phyloP scores from a whole-genome alignment of 2,113 vertebrate genomes.

The Peromyscus polionotus region DNA sequence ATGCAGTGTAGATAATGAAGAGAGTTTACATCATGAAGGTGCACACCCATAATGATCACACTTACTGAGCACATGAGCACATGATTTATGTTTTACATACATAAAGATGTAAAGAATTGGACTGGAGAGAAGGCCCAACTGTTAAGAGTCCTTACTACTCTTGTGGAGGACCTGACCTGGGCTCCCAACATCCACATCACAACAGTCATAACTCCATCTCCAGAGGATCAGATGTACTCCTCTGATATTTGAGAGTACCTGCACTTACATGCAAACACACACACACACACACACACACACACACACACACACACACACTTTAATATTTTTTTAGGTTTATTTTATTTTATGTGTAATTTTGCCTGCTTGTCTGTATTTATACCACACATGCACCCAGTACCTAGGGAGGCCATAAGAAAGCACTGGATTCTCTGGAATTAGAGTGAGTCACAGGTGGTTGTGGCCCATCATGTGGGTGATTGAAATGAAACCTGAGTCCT shows the following conservation, averaged over 20 bases:
- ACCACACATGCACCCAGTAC: neutral
- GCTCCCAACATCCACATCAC: neutral
- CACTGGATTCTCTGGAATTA: neutral
- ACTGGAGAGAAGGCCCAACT: neutral
- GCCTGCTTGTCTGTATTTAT: neutral
- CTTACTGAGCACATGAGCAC: neutral
- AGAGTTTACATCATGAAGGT: neutral
- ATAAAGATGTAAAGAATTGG: neutral
- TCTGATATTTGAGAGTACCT: no score
- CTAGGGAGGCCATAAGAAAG: neutral
- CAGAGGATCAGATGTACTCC: no score
- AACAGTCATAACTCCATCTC: neutral
- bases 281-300: neutral
- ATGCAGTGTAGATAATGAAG: neutral
- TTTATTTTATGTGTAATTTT: neutral
- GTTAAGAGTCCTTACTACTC: no score
- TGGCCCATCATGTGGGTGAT: neutral
- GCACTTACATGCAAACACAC: neutral
- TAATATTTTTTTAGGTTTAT: neutral
- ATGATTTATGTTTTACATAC: neutral
- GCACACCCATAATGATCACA: neutral
- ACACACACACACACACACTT: neutral
- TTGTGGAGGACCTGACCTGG: no score
- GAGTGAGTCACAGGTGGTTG: neutral
- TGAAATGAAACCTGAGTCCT: neutral